A percentile compares a stretch with the other conserved stretches of the same genome.
phyloP scores from a whole-genome alignment of 2,113 vertebrate genomes.

The Coracopsis vasa region DNA sequence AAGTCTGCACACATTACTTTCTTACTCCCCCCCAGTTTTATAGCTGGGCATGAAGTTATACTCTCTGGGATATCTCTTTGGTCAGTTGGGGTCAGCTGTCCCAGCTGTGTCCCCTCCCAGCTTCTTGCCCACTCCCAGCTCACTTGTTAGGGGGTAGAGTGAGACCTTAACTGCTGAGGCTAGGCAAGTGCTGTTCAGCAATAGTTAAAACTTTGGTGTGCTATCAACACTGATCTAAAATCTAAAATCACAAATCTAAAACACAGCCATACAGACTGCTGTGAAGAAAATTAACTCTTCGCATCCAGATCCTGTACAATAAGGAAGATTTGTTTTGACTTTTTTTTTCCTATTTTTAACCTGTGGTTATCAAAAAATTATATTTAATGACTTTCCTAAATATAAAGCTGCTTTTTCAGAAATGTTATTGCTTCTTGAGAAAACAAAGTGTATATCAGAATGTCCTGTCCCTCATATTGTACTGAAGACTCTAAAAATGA shows the following conservation, averaged over 20 bases:
- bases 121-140: rapidly evolving
- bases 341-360: neutral
- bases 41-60: neutral
- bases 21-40: rapidly evolving
- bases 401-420: neutral
- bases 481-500: neutral
- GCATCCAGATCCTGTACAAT: neutral
- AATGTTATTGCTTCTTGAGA: neutral
- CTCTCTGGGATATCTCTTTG: neutral
- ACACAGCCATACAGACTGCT: rapidly evolving
- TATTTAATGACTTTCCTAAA: neutral
- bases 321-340: neutral
- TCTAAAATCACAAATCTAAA: neutral
- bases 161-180: neutral
- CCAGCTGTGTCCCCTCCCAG: neutral
- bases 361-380: neutral
- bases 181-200: neutral
- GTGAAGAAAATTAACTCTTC: neutral
- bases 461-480: neutral
- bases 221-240: neutral
- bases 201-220: neutral
- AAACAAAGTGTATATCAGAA: neutral
- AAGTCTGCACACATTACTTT: rapidly evolving
- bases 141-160: neutral
- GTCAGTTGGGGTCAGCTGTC: neutral